These are phyloP conservation scores for Mesocentrotus franciscanus DNA, from an alignment of 53 echinoderm and acorn worm genomes.

Conservation along the genomic window DNA sequence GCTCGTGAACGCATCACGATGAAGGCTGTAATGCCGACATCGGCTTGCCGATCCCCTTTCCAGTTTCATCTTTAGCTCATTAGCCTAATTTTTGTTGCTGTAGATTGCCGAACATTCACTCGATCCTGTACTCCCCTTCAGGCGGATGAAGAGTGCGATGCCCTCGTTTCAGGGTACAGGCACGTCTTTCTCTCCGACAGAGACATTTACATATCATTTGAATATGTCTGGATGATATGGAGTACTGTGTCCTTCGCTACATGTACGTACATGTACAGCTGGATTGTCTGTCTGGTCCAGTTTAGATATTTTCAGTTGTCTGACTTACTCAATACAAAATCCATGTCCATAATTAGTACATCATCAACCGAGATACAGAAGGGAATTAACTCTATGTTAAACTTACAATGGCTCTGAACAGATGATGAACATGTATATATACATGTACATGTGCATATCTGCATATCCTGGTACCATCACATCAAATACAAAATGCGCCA, in stretches of 20 bases:
- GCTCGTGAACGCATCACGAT: background rate
- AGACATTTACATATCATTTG: constrained; percentile 25
- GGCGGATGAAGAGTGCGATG: constrained; percentile 27
- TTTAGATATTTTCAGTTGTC: background rate
- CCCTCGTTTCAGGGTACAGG: background rate
- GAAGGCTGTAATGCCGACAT: background rate
- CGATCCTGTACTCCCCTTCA: background rate
- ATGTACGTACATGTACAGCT: background rate
- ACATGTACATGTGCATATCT: background rate
- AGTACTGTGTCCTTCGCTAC: background rate
- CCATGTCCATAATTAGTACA: too few species aligned
- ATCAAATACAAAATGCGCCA: background rate
- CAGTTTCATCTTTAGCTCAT: constrained; percentile 47
- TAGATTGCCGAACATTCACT: background rate
- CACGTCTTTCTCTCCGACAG: background rate
- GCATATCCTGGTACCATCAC: too few species aligned
- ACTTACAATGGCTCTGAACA: too few species aligned
- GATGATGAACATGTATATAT: too few species aligned
- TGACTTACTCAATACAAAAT: too few species aligned
- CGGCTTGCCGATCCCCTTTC: background rate
- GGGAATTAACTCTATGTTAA: too few species aligned
- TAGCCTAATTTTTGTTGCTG: constrained; percentile 8
- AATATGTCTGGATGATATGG: background rate
- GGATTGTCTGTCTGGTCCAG: background rate
- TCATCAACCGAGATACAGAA: too few species aligned